Conservation (phyloP, 2,113 vertebrate genomes). For the Bubalus kerabau region DNA sequence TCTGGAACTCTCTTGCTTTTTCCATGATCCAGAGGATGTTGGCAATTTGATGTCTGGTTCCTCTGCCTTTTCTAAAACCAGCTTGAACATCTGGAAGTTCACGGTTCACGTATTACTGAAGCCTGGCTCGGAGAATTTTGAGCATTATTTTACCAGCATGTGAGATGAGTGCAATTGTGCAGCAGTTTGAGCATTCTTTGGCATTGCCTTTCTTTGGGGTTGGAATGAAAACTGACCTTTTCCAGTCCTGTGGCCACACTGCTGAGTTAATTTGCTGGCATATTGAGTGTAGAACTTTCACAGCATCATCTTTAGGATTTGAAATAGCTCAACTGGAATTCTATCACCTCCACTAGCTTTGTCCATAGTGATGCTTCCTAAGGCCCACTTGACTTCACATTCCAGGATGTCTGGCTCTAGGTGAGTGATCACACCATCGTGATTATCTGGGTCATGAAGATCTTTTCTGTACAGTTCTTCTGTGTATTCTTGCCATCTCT, state of each 20-base stretch:
- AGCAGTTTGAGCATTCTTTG: too few species aligned
- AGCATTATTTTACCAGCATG: too few species aligned
- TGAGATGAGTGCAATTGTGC: too few species aligned
- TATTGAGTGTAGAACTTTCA: neutral
- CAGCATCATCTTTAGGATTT: neutral
- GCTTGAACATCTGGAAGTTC: too few species aligned
- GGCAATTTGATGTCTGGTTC: too few species aligned
- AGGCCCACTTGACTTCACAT: neutral
- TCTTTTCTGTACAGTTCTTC: neutral
- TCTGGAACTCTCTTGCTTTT: too few species aligned
- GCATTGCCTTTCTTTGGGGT: too few species aligned
- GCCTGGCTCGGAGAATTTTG: too few species aligned
- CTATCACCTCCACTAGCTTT: neutral
- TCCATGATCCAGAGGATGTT: too few species aligned
- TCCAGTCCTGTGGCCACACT: neutral
- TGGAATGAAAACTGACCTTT: neutral
- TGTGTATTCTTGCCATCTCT: neutral
- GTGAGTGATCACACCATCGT: neutral
- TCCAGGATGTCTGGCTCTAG: neutral
- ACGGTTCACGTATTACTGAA: fast-evolving
- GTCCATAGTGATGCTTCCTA: neutral
- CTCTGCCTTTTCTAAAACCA: too few species aligned
- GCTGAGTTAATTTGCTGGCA: neutral
- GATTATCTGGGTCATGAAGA: neutral
- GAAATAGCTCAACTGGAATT: neutral